Base-by-base conservation (phyloP, 2,797 vertebrate genomes). In the Xyrichtys novacula region DNA sequence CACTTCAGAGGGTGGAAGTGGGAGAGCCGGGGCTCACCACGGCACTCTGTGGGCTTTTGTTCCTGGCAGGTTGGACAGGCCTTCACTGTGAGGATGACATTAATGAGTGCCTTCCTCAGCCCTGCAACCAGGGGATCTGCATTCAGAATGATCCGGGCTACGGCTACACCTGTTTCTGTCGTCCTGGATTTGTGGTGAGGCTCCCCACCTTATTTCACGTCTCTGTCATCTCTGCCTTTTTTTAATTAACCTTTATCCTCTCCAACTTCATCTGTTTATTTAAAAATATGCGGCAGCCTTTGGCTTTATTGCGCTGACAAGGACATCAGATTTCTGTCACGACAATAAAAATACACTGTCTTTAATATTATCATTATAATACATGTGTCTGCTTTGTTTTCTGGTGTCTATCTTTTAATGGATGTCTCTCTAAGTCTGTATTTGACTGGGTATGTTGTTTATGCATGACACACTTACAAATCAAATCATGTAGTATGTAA, bases 141-240 rank as follows among this genome's bases (percentile, higher is more conserved):
- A 86, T 93, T 75, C 93, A 96, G 91, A 95, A 93, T 46, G 90
- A 94, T 78, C 92, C 94, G 11, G 86, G 93, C 88, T 93, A 92
- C 55, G 94, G 94, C 83, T 96, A 95, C 75, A 91, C 92, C 83
- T 96, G 94, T 90, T 95, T 95, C 90, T 96, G 93, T 90, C 91
- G 86, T 76, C 93, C 95, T 65, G 93, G 94, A 94, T 96, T 95
- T 94, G 93, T 94, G 95, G 95, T 96, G 90, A 94, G 91, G 39
- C 81, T 81, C 50, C 55, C 71, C 80, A 87, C 86, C 81, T 86
- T 71, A 65, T 71, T 76, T 65, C 71, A 63, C 56, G 54, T 58
- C 53, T 62, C 48, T 28, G 17, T 39, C 20, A 6, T 63, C 57
- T 73, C 36, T 64, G 23, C 7, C 62, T 39, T 22, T 20, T 23